Conservation (phyloP, 2,113 vertebrate species). For the Ameiurus melas region DNA sequence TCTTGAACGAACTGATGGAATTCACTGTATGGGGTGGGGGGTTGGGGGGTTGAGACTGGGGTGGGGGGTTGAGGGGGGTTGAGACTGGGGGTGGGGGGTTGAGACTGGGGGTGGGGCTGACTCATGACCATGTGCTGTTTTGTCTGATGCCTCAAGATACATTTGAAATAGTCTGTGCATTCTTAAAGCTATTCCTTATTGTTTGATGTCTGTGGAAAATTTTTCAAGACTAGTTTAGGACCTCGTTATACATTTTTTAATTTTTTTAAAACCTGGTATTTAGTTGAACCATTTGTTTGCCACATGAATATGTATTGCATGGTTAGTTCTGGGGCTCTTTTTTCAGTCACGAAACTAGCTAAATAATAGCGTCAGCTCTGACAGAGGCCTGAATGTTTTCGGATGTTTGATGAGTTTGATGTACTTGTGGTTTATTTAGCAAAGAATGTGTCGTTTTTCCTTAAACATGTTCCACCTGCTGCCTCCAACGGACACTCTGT, state of each 20-base stretch:
- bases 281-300: not conserved
- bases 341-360: not conserved
- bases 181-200: not conserved
- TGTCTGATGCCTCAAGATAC: not conserved
- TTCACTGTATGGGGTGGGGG: not conserved
- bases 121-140: no score
- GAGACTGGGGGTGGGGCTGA: no score
- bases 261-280: no score
- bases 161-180: not conserved
- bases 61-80: no score
- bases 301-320: not conserved
- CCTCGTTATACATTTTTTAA: no score
- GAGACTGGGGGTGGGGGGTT: no score
- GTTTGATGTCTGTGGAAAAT: not conserved
- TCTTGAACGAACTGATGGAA: not conserved
- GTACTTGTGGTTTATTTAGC: not conserved
- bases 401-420: not conserved
- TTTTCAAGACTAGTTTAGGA: not conserved
- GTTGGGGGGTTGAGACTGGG: no score
- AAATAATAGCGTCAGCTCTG: not conserved
- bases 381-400: not conserved
- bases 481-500: not conserved
- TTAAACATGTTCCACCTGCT: constrained; percentile 5
- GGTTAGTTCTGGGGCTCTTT: not conserved
- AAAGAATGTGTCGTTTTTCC: not conserved